Base-by-base conservation (phyloP, 1,140 invertebrate species). In the Drosophila carrolli region DNA sequence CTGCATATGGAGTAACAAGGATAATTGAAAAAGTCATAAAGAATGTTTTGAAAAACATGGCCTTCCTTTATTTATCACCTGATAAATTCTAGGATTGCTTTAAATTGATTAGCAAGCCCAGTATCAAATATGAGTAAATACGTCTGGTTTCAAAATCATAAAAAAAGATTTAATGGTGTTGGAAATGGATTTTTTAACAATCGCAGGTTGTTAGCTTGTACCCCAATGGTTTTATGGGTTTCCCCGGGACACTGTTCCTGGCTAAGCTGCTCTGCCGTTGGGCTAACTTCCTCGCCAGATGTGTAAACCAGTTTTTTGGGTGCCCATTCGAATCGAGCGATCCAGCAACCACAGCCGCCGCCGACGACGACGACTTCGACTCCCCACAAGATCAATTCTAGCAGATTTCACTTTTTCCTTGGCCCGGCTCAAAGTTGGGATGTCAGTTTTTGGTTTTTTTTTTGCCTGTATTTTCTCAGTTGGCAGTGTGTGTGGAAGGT, bases 361-460 rank as follows among this genome's bases (percentile, higher is more conserved):
- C 46, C 43, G 60, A 60, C 37, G 41, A 58, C 54, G 46, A 78
- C 41, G 74, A 71, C 82, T 73, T 78, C 67, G 80, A 88, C 84
- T 89, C 84, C 85, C 84, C 85, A 89, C 73, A 76, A 76, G 84
- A 89, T 89, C 85, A 89, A 89, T 89, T 89, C 84, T 89, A 90
- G 84, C 84, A 80, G 84, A 89, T 89, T 89, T 89, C 84, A 89
- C 84, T 89, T 89, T 86, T 88, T 85, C 59, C 65, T 53, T 62
- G 27, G 59, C 68, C 77, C 57, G 59, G 59, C 75, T 81, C 65
- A 66, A 75, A 77, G 76, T 76, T 54, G 65, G 68, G 77, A 67
- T 85, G 81, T 85, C 81, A 81, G 74, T 61, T 83, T 58, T 51
- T 50, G 55, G 46, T 59, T 37, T 41, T 61, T 23, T 40, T 70